phyloP scores from a whole-genome alignment of 2,888 invertebrate genomes.

The Trissolcus brochymenae region DNA sequence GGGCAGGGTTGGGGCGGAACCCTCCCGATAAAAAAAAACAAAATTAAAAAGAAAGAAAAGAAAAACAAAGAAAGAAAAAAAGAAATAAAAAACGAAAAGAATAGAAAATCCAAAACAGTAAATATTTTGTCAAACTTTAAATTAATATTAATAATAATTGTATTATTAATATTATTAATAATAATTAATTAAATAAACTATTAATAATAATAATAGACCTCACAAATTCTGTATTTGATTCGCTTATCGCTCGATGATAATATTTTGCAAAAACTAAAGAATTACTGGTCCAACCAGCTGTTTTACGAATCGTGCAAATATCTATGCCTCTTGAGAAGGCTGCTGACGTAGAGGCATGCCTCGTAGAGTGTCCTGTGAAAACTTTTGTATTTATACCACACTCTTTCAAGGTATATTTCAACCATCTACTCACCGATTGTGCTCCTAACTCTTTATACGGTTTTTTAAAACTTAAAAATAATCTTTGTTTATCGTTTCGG shows the following conservation, averaged over 20 bases:
- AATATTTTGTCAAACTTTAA: too few relatives aligned
- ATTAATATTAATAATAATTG: too few relatives aligned
- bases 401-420: not conserved
- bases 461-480: not conserved
- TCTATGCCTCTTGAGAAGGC: not conserved
- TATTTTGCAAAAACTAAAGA: not conserved
- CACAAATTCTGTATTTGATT: too few relatives aligned
- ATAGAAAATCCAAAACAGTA: too few relatives aligned
- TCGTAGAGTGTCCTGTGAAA: not conserved
- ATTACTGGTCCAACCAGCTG: not conserved
- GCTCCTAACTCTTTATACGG: not conserved
- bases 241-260: not conserved
- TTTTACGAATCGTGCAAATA: not conserved
- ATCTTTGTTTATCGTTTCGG: not conserved
- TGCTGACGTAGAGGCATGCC: not conserved
- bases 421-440: not conserved
- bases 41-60: too few relatives aligned
- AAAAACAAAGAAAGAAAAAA: too few relatives aligned
- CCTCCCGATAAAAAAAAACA: too few relatives aligned
- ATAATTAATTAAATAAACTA: too few relatives aligned
- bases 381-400: not conserved
- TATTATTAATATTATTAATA: too few relatives aligned
- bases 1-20: too few relatives aligned
- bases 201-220: too few relatives aligned
- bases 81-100: too few relatives aligned